A percentile compares a stretch with the other conserved stretches of the same genome.
phyloP scores from a whole-genome alignment of 2,888 invertebrate genomes.

The Drosophila pseudotalamancana region DNA sequence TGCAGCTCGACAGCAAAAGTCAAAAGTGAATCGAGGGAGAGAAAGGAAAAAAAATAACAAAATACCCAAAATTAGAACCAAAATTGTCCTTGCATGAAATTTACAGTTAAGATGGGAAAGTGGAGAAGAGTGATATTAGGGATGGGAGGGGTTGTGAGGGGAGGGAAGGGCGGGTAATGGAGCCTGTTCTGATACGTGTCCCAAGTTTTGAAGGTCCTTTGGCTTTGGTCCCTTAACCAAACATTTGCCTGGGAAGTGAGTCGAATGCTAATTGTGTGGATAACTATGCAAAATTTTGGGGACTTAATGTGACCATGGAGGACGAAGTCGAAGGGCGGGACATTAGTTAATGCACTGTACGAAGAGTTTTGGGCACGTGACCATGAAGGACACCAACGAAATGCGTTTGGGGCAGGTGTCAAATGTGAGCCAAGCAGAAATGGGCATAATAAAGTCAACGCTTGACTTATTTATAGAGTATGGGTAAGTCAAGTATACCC shows the following conservation, averaged over 20 bases:
- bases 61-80: constrained; percentile 36
- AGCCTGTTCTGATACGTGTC: neutral
- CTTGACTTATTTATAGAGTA: too few species aligned
- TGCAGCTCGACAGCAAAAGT: constrained; percentile 43
- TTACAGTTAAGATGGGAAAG: constrained; percentile 2
- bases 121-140: neutral
- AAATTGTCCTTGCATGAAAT: constrained; percentile 25
- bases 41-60: neutral
- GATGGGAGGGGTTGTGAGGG: neutral
- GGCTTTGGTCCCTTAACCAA: constrained; percentile 4
- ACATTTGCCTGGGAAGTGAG: constrained; percentile 1
- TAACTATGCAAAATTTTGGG: neutral
- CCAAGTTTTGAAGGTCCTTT: constrained; percentile 7
- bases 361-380: neutral
- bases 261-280: neutral
- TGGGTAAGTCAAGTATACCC: neutral
- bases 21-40: constrained; percentile 27
- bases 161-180: too few species aligned
- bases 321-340: neutral
- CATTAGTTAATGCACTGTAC: too few species aligned
- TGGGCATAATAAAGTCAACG: neutral
- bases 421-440: too few species aligned
- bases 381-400: too few species aligned
- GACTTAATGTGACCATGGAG: constrained; percentile 1
- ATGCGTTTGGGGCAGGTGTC: too few species aligned